These are phyloP conservation scores for Zosterops japonicus DNA, from an alignment of 2,113 vertebrate species.

Conservation along the genomic window DNA sequence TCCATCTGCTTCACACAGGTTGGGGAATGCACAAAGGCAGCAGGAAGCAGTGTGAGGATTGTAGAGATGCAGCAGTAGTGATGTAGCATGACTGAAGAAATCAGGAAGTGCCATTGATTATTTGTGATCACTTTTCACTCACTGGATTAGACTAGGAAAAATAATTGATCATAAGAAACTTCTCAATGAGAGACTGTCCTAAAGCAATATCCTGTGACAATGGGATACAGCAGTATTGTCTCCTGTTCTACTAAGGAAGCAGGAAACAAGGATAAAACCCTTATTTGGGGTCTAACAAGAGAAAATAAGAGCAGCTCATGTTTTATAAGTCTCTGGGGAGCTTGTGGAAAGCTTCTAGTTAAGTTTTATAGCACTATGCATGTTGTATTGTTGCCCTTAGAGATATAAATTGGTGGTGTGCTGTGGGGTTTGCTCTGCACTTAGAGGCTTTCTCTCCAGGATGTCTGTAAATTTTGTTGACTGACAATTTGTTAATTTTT, in stretches of 20 bases:
- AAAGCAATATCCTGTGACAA: background rate
- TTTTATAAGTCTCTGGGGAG: background rate
- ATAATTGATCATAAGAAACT: background rate
- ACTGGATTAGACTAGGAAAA: background rate
- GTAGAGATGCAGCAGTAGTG: background rate
- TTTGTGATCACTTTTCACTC: background rate
- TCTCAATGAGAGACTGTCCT: background rate
- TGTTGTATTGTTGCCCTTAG: background rate
- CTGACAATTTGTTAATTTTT: conserved; percentile 19
- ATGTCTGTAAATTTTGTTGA: background rate
- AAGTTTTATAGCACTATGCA: fast-evolving
- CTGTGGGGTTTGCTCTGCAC: background rate
- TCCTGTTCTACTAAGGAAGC: background rate
- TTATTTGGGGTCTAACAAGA: background rate
- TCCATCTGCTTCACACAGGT: background rate
- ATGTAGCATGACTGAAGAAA: background rate
- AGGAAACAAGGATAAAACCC: background rate
- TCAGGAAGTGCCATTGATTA: background rate
- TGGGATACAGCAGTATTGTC: background rate
- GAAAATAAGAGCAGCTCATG: background rate
- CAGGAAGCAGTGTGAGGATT: background rate
- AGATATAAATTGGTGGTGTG: background rate
- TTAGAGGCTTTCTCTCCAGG: background rate
- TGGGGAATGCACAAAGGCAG: background rate
- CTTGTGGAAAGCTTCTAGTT: background rate